Base-by-base conservation (phyloP, 1,140 invertebrate species). In the Pantala flavescens region DNA sequence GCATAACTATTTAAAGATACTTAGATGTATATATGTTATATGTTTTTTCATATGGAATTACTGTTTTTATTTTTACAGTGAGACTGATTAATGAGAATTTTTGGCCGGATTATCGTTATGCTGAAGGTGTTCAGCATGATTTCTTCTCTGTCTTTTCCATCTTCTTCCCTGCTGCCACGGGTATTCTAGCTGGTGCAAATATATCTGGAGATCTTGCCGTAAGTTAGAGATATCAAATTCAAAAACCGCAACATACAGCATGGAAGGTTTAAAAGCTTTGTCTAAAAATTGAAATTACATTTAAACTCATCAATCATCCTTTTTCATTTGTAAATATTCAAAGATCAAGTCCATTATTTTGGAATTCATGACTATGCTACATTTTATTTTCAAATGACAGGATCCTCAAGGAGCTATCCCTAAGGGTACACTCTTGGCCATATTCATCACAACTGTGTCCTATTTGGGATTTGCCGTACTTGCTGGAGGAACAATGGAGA, bases 81-180 rank as follows among this genome's bases (percentile, higher is more conserved):
- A 85, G 88, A n/a, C 76, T 94, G 10, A 84, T 95, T 19, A 81
- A 83, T 43, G 84, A 88, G 74, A 97, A 97, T 83, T 84, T 95
- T 63, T 84, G 83, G 28, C 82, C 94, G 0, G 90, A 93, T 79
- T 98, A 95, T 82, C 84, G 91, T 55, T 78, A 82, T 28, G 87
- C 84, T 73, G 88, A 91, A 76, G 89, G 87, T 0, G 85, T 87
- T 0, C 74, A 89, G n/a, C 91, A 94, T 79, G 87, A 90, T 81
- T 97, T 98, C 84, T 98, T 98, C 83, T 94, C 94, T 0, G 94
- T 98, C 0, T 97, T 98, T 84, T 89, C 95, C 11, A 94, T 98
- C 73, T 99, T 98, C 84, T 99, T 99, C 81, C 97, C 97, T 16
- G 96, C 97, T 0, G 96, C 96, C 14, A 98, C 96, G 28, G 97